phyloP scores from a whole-genome alignment of 1,140 invertebrate species.

The Spodoptera frugiperda region DNA sequence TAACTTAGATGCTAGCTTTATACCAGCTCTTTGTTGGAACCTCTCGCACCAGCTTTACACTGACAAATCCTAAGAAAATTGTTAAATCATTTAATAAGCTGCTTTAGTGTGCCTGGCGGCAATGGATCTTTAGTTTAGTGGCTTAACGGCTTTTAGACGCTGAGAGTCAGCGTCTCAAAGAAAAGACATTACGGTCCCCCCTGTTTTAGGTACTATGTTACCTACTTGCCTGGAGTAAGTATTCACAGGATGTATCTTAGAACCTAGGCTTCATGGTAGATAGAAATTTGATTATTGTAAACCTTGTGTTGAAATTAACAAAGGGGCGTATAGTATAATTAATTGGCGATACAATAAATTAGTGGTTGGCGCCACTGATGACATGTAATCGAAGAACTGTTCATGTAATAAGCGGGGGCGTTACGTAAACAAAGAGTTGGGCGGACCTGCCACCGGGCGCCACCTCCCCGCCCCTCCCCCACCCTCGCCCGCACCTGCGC shows the following conservation, averaged over 20 bases:
- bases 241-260: background rate
- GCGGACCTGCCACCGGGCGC: constrained; percentile 77
- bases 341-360: background rate
- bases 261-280: too few relatives aligned
- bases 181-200: too few relatives aligned
- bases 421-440: constrained; percentile 83
- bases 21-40: background rate
- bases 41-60: too few relatives aligned
- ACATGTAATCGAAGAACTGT: constrained; percentile 53
- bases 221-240: too few relatives aligned
- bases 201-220: too few relatives aligned
- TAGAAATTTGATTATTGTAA: too few relatives aligned
- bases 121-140: too few relatives aligned
- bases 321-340: too few relatives aligned
- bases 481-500: constrained; percentile 65
- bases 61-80: background rate
- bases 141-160: too few relatives aligned
- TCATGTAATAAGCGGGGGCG: constrained; percentile 78
- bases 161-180: too few relatives aligned
- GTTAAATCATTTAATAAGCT: background rate
- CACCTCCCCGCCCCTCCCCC: constrained; percentile 65
- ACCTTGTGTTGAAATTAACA: too few relatives aligned
- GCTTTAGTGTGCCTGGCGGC: too few relatives aligned
- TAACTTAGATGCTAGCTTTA: background rate
- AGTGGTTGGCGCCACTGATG: background rate